Evolutionary conservation across 2,113 vertebrate species (phyloP).

Genomic region (Neodontobutis hainanensis): DNA sequence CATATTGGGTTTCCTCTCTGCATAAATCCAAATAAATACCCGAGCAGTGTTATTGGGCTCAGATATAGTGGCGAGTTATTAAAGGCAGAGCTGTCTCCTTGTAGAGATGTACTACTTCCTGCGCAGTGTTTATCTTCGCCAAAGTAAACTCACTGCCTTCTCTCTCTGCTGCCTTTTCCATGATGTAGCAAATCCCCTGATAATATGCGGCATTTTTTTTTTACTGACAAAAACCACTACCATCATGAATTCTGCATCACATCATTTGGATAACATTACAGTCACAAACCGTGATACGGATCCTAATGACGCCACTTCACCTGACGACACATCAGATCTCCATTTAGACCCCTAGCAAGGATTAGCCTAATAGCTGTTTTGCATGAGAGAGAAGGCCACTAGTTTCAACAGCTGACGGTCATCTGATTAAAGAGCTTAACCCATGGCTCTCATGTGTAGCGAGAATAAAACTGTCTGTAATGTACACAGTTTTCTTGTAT

Average conservation of each 20-base stretch:
- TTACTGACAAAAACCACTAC: constrained; percentile 2
- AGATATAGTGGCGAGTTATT: neutral
- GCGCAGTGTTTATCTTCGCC: neutral
- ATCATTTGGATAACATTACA: constrained; percentile 26
- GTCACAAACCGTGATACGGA: constrained; percentile 10
- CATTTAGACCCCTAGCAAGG: constrained; percentile 10
- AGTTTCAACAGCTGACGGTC: constrained; percentile 35
- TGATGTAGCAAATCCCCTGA: neutral
- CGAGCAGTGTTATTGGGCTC: constrained; percentile 3
- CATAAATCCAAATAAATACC: constrained; percentile 49
- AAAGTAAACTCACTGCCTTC: constrained; percentile 1
- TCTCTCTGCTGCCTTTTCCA: neutral
- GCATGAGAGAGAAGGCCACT: constrained; percentile 31
- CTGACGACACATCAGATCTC: constrained; percentile 31
- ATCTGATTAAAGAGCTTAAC: constrained; percentile 55
- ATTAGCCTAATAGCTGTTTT: constrained; percentile 48
- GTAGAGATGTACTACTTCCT: neutral
- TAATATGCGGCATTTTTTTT: constrained; percentile 13
- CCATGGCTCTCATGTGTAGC: constrained; percentile 17
- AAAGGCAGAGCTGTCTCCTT: neutral
- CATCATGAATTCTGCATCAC: constrained; percentile 27
- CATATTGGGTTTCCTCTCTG: constrained; percentile 27
- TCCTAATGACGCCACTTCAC: constrained; percentile 1
- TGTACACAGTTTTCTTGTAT: constrained; percentile 25
- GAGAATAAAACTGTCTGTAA: constrained; percentile 18